Conservation (phyloP, 2,888 invertebrate species). For the Lasioglossum figueresi region DNA sequence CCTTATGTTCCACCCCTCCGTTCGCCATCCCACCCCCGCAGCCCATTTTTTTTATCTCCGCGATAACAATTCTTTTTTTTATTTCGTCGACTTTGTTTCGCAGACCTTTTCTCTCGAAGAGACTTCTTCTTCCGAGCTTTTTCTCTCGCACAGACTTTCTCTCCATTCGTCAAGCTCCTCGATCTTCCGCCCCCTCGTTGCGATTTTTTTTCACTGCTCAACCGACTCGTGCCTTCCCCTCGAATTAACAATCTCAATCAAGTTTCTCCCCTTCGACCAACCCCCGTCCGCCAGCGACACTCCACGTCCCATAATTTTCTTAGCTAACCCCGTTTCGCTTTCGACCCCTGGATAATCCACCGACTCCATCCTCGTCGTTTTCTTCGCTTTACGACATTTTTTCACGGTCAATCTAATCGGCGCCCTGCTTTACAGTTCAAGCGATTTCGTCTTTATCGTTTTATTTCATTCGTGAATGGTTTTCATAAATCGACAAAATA, state of each 20-base stretch:
- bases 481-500: not conserved
- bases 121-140: not conserved
- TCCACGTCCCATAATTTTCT: not conserved
- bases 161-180: not conserved
- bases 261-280: not conserved
- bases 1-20: not conserved
- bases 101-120: not conserved
- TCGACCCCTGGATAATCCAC: not conserved
- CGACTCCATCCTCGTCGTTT: not conserved
- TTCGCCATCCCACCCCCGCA: not conserved
- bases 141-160: not conserved
- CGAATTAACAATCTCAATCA: slow-evolving; percentile 5
- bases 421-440: not conserved
- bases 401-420: not conserved
- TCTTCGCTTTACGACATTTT: not conserved
- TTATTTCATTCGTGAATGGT: not conserved
- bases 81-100: not conserved
- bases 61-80: not conserved
- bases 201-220: not conserved
- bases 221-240: not conserved
- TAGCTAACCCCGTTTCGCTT: not conserved
- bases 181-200: not conserved
- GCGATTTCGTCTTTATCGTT: not conserved
- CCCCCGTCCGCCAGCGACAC: not conserved
- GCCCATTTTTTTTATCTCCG: not conserved